Evolutionary conservation across 2,888 invertebrate species (phyloP).

Genomic region (Polyommatus iphigenia): DNA sequence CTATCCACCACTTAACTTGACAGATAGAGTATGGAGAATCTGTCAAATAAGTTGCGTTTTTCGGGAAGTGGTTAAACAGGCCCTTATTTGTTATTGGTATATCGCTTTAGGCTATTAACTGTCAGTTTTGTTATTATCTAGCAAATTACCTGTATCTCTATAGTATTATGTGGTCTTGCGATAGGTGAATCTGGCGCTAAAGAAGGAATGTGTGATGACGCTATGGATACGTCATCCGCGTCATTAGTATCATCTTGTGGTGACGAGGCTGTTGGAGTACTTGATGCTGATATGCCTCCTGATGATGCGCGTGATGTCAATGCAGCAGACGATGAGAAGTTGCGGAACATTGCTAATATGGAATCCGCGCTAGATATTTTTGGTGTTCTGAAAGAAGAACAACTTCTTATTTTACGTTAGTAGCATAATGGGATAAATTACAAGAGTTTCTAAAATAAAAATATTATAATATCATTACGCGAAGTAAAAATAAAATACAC

Average conservation of each 20-base stretch:
- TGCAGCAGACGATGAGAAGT: slow-evolving; percentile 84
- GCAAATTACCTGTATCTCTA: slow-evolving; percentile 67
- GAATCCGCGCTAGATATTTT: slow-evolving; percentile 90
- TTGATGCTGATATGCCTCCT: slow-evolving; percentile 83
- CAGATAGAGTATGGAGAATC: too few relatives aligned
- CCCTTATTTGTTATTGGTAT: neutral
- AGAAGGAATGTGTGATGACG: slow-evolving; percentile 81
- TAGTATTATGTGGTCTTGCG: slow-evolving; percentile 67
- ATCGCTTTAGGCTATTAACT: neutral
- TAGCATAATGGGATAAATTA: neutral
- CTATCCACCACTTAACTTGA: too few relatives aligned
- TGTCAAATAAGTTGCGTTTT: too few relatives aligned
- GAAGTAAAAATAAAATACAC: slow-evolving; percentile 43
- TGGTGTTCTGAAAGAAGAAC: slow-evolving; percentile 64
- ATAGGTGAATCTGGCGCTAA: slow-evolving; percentile 84
- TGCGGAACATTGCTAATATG: slow-evolving; percentile 88
- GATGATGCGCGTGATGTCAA: slow-evolving; percentile 82
- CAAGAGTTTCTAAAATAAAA: neutral
- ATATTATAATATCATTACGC: slow-evolving; percentile 38
- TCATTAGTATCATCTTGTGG: slow-evolving; percentile 86
- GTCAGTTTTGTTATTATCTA: neutral
- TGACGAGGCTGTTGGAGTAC: slow-evolving; percentile 86
- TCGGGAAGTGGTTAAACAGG: too few relatives aligned
- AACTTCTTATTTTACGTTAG: neutral
- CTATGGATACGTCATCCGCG: slow-evolving; percentile 86